Evolutionary conservation across 2,797 vertebrate genomes (phyloP).

Genomic region (Psittacula echo): DNA sequence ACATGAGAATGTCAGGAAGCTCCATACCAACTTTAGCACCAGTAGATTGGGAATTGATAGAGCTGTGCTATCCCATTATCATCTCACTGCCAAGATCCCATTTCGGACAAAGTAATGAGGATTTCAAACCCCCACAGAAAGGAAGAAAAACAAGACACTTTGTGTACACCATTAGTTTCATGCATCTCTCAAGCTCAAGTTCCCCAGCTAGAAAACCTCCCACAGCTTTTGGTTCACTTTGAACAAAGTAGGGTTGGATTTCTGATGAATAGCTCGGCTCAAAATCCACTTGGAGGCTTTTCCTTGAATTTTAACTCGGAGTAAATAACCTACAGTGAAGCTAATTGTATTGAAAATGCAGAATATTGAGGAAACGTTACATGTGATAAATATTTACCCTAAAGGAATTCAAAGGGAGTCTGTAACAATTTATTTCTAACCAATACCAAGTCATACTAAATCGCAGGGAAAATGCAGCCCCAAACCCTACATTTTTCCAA

Average conservation of each 20-base stretch:
- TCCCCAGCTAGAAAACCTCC: constrained; percentile 45
- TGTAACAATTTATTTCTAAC: constrained; percentile 68
- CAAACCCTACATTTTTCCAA: constrained; percentile 67
- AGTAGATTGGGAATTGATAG: neutral
- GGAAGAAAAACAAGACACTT: constrained; percentile 34
- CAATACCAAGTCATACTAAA: constrained; percentile 64
- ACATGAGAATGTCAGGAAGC: neutral
- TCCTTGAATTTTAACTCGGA: constrained; percentile 67
- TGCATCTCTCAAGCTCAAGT: constrained; percentile 1
- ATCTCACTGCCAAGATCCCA: neutral
- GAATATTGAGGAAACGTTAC: constrained; percentile 71
- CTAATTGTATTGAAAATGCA: constrained; percentile 73
- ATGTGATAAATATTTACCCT: constrained; percentile 73
- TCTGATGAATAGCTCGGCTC: constrained; percentile 64
- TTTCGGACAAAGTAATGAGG: constrained; percentile 10
- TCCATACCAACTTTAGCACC: neutral
- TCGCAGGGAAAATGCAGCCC: constrained; percentile 58
- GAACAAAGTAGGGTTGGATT: constrained; percentile 57
- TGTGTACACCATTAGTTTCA: constrained; percentile 56
- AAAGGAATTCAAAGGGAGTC: constrained; percentile 62
- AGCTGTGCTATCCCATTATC: neutral
- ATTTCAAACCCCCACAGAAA: constrained; percentile 22
- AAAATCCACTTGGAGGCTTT: constrained; percentile 65
- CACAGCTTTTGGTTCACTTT: constrained; percentile 63
- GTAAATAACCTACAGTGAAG: constrained; percentile 71